Conservation (phyloP, 2,113 vertebrate genomes). For the Damaliscus lunatus region DNA sequence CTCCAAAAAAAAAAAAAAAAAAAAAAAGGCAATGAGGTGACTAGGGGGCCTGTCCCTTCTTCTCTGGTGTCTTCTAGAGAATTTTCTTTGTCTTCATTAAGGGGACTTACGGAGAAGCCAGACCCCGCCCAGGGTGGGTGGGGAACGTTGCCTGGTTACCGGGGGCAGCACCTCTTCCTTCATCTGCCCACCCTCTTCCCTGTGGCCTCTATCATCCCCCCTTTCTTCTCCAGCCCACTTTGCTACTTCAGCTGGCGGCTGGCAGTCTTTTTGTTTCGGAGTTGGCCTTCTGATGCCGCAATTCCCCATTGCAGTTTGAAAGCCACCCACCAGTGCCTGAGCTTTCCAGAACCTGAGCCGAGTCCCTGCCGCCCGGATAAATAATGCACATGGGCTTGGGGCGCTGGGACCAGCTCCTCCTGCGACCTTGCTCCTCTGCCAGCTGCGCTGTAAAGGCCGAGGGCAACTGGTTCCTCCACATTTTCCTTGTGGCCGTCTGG, state of each 20-base stretch:
- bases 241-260: neutral
- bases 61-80: neutral
- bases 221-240: neutral
- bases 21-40: neutral
- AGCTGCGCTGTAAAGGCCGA: neutral
- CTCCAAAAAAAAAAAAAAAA: neutral
- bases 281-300: neutral
- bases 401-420: neutral
- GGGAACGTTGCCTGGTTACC: neutral
- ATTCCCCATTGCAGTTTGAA: neutral
- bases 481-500: neutral
- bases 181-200: neutral
- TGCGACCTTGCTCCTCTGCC: neutral
- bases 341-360: neutral
- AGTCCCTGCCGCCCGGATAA: neutral
- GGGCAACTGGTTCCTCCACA: slow-evolving; percentile 18
- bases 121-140: no score
- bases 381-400: neutral
- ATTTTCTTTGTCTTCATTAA: neutral
- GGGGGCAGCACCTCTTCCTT: neutral
- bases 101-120: neutral
- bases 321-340: neutral
- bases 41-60: neutral
- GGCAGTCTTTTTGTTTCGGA: neutral
- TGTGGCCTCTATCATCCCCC: neutral